Evolutionary conservation across 2,888 invertebrate species (phyloP), one percentile per base, ranked within the genome.

Genomic region (Mythimna lalbum): DNA sequence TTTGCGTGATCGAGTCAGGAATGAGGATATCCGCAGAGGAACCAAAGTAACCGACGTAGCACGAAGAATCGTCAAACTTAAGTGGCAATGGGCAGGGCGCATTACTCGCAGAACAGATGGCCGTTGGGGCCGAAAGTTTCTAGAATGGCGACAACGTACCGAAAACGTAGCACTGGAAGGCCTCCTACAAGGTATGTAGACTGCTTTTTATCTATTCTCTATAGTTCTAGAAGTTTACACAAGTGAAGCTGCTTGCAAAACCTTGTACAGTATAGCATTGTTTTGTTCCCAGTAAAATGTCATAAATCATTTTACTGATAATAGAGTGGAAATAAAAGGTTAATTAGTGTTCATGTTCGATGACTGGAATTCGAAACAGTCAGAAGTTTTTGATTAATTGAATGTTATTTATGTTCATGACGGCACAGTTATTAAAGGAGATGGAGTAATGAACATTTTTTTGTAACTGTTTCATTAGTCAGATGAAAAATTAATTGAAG

Each of bases 241-340:
- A 21, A 14, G 21, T 14, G 12, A 56, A 5, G 12, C 12, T 3
- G 33, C n/a, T 6, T 7, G 6, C n/a, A 56, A 12, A 57, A 57
- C 3, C 7, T 36, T 14, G 56, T 21, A 14, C 6, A 0, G 21
- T 2, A 21, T 36, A 17, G 21, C 43, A 9, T 9, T 70, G 63
- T 62, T 33, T 50, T 53, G 23, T 17, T 61, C 60, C 55, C 50
- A 9, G 12, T 10, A 52, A 64, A 78, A 60, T 56, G 39, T 43
- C 62, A 53, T 76, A 76, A 80, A 80, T 71, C 57, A 76, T 78
- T 70, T 43, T 39, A 9, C 57, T 76, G 78, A 76, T 70, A 80
- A 64, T 76, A 62, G 27, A 69, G 61, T 67, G 21, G 52, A 80
- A 80, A 80, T 65, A 75, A 80, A 80, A 75, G 65, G 62, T 69